phyloP scores from a whole-genome alignment of 1,140 invertebrate species.

The Adelges cooleyi region DNA sequence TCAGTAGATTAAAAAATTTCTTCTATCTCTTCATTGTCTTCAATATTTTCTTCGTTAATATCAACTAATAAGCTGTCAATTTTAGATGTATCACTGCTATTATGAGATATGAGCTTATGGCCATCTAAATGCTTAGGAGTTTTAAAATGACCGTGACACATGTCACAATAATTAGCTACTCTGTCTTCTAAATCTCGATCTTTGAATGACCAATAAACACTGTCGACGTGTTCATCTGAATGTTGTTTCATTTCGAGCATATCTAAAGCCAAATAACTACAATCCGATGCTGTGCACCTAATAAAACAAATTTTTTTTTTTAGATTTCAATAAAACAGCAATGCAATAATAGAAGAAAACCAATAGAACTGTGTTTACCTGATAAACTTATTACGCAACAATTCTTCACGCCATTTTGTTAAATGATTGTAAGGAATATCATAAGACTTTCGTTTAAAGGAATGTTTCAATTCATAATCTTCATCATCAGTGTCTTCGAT shows the following conservation, averaged over 20 bases:
- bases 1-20: constrained; percentile 12
- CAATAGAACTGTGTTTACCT: background rate
- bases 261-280: constrained; percentile 16
- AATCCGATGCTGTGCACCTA: constrained; percentile 19
- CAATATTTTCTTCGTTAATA: constrained; percentile 5
- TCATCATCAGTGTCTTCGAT: constrained; percentile 8
- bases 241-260: constrained; percentile 25
- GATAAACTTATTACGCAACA: constrained; percentile 17
- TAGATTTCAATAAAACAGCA: background rate
- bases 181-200: constrained; percentile 10
- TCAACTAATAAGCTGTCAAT: constrained; percentile 5
- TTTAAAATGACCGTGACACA: constrained; percentile 18
- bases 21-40: constrained; percentile 23
- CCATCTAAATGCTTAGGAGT: constrained; percentile 21
- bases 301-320: background rate
- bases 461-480: constrained; percentile 19
- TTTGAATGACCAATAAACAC: constrained; percentile 25
- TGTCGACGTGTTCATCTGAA: constrained; percentile 22
- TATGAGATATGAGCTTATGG: constrained; percentile 18
- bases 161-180: constrained; percentile 15
- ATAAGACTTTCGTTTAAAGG: constrained; percentile 8
- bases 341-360: background rate
- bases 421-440: constrained; percentile 24
- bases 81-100: constrained; percentile 20
- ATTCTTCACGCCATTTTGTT: constrained; percentile 23